Base-by-base conservation (phyloP, 2,797 vertebrate genomes). In the Anolis apletophallus region DNA sequence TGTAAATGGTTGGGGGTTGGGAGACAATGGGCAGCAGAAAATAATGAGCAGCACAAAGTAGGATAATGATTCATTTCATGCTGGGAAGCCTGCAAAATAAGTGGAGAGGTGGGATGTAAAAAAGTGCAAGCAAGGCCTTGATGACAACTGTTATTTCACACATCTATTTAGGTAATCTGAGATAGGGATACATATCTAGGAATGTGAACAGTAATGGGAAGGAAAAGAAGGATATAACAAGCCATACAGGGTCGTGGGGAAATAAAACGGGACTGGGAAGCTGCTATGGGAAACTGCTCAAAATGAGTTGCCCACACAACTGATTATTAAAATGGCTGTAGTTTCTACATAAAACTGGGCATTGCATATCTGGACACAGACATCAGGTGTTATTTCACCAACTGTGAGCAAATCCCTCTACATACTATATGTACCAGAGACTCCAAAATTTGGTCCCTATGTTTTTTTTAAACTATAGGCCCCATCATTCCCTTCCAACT, bases 61-160 rank as follows among this genome's bases (percentile, higher is more conserved):
- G 82, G 52, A 87, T 17, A 87, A 87, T 82, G 54, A 46, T 34
- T 34, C 73, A 64, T 76, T 82, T 77, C 29, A 69, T 69, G 52
- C 69, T 57, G 68, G 52, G 11, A 67, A 34, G 32, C n/a, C 34
- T 55, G 23, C 12, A 36, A 72, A 80, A 73, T 64, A 68, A 32
- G 7, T 50, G n/a, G 71, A 73, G 55, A 17, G 52, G 40, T 34
- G 36, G 76, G 85, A 69, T 76, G 36, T 55, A 76, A 57, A 87
- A 8, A 68, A 55, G 76, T 77, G 17, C 12, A 83, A 8, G 26
- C 8, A 77, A 80, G 6, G 50, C 46, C 55, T 54, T 64, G 40
- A 64, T 74, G 40, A 80, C 34, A 82, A 46, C 6, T 77, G 64
- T 85, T 78, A 29, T 55, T 52, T 68, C 34, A 40, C 21, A 5